Base-by-base conservation (phyloP, 2,113 vertebrate genomes). In the Glaucidium brasilianum region DNA sequence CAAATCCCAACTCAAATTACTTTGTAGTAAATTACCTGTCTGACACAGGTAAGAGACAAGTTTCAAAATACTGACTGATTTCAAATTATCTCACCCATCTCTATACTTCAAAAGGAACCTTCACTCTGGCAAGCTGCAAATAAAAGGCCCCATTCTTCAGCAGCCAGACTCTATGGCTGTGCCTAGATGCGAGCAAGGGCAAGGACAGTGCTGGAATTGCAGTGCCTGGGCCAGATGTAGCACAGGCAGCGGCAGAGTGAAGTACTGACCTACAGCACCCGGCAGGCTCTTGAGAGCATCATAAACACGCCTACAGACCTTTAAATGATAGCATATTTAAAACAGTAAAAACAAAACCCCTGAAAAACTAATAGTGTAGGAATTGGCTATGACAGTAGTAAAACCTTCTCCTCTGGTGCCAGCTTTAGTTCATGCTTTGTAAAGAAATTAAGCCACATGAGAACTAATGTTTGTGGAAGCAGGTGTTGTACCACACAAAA, bases 391-490 rank as follows among this genome's bases (percentile, higher is more conserved):
- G 18, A 49, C 0, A 5, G 21, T 11, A 83, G 63, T 30, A 90
- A 68, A 69, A 83, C 58, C 15, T 88, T 55, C 37, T 85, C 41
- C 41, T 79, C 62, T 79, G 45, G 35, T 77, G 11, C 17, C 50
- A 84, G 72, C 41, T 86, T 64, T 66, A 83, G 29, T 19, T 53
- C 56, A 43, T 6, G 30, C 23, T 89, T 81, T 67, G 37, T 66
- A 64, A 81, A 74, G 60, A 91, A 94, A 85, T 52, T 49, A 74
- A 87, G 64, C 63, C 80, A 86, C 41, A 30, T 25, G 47, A 74
- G 80, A 95, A 71, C 18, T 63, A 32, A 84, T 75, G 73, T 80
- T 72, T 78, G 20, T 47, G 77, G 89, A 86, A 89, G 43, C 35
- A 91, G 41, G 47, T 79, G 64, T 2, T 71, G 56, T 17, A 76